Percentiles rank a stretch among this genome's conserved stretches.
These are phyloP conservation scores for Sphenodon punctatus DNA, from an alignment of 2,797 vertebrate genomes.

Conservation along the genomic window DNA sequence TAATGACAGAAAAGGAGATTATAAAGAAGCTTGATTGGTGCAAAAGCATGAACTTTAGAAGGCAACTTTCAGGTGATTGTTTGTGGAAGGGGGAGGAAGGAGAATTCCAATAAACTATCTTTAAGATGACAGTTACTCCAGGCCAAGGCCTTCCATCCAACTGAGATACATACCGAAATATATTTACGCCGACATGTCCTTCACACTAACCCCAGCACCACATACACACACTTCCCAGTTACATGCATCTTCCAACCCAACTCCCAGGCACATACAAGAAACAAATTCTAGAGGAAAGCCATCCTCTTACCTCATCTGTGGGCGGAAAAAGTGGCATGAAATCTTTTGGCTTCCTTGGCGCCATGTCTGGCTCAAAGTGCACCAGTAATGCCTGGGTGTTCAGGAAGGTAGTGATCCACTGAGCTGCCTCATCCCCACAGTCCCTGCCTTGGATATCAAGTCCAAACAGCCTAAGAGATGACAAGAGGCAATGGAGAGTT, in stretches of 20 bases:
- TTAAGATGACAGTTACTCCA: no score
- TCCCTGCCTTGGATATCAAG: slow-evolving; percentile 87
- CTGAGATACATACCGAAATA: no score
- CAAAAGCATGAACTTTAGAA: no score
- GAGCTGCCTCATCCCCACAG: slow-evolving; percentile 85
- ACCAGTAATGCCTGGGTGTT: slow-evolving; percentile 81
- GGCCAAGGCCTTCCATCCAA: no score
- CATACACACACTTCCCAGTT: no score
- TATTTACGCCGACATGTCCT: no score
- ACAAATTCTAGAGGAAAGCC: neutral
- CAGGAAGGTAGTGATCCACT: slow-evolving; percentile 86
- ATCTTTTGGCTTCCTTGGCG: slow-evolving; percentile 68
- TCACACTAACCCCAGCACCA: no score
- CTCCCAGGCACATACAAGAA: neutral
- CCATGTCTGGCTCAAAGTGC: slow-evolving; percentile 88
- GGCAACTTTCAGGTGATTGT: no score
- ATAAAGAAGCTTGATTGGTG: no score
- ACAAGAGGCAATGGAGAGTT: neutral
- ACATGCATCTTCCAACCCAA: no score
- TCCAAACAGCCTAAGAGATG: slow-evolving; percentile 82
- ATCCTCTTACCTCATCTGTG: slow-evolving; percentile 77
- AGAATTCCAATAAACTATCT: no score
- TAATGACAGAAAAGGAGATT: fast-evolving
- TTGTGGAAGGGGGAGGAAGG: no score
- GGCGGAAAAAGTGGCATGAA: slow-evolving; percentile 48